phyloP scores from a whole-genome alignment of 2,797 vertebrate genomes.

The Rhinichthys osculus region DNA sequence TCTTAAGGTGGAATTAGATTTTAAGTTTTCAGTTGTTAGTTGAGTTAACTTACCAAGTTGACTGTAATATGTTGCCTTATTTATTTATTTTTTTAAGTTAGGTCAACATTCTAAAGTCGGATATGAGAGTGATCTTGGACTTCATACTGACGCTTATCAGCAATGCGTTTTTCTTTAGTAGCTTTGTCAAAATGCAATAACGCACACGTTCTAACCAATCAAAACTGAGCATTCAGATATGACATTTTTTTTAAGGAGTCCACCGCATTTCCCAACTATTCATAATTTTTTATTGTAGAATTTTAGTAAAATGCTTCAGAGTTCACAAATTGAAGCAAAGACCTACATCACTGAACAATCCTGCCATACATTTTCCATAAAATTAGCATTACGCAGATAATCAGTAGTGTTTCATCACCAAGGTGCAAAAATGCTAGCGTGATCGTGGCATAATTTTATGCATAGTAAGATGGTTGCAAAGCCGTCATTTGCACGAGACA shows the following conservation, averaged over 20 bases:
- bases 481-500: constrained; percentile 19
- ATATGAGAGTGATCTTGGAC: background rate
- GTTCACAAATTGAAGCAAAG: background rate
- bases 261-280: background rate
- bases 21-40: background rate
- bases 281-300: background rate
- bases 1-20: background rate
- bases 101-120: background rate
- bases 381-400: background rate
- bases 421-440: background rate
- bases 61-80: background rate
- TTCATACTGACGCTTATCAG: background rate
- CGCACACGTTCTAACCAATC: background rate
- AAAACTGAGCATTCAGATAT: background rate
- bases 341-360: background rate
- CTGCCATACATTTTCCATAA: background rate
- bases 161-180: background rate
- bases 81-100: background rate
- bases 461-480: background rate
- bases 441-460: background rate
- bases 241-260: background rate
- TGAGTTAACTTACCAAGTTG: background rate
- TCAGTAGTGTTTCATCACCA: background rate
- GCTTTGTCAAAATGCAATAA: background rate
- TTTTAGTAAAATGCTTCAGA: background rate